Evolutionary conservation across 1,140 invertebrate genomes (phyloP).

Genomic region (Colletes gigas): DNA sequence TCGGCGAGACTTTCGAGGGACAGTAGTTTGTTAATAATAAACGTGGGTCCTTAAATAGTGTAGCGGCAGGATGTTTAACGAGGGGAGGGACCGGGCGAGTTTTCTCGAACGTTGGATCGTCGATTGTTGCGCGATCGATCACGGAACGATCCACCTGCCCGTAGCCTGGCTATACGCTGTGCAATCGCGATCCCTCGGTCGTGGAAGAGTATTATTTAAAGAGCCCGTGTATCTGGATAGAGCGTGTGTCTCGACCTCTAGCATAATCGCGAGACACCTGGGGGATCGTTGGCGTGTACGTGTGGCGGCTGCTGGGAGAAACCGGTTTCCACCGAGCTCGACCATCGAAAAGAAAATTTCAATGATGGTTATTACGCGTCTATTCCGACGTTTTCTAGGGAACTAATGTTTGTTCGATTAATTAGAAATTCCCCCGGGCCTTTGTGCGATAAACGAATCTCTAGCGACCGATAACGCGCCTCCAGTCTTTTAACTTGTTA

Average conservation of each 20-base stretch:
- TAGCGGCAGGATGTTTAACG: conserved; percentile 1
- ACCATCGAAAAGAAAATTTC: conserved; percentile 52
- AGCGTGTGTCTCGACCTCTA: conserved; percentile 50
- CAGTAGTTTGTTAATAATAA: conserved; percentile 23
- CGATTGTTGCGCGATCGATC: conserved; percentile 24
- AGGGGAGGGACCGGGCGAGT: not conserved
- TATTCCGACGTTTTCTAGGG: conserved; percentile 28
- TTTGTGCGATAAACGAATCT: conserved; percentile 5
- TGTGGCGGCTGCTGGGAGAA: conserved; percentile 1
- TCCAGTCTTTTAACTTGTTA: not conserved
- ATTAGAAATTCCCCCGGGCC: conserved; percentile 23
- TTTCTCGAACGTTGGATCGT: conserved; percentile 1
- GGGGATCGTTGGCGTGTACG: conserved; percentile 21
- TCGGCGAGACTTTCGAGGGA: not conserved
- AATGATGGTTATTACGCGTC: conserved; percentile 44
- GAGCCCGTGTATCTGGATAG: conserved; percentile 26
- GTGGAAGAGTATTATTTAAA: conserved; percentile 41
- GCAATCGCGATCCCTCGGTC: conserved; percentile 19
- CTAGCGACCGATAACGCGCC: not conserved
- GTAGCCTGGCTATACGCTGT: not conserved
- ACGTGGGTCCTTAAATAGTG: not conserved
- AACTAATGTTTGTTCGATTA: conserved; percentile 38
- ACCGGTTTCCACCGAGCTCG: conserved; percentile 36
- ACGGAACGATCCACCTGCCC: conserved; percentile 35
- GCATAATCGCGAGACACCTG: conserved; percentile 40